Conservation (phyloP, 2,113 vertebrate genomes). For the Climacteris rufus region DNA sequence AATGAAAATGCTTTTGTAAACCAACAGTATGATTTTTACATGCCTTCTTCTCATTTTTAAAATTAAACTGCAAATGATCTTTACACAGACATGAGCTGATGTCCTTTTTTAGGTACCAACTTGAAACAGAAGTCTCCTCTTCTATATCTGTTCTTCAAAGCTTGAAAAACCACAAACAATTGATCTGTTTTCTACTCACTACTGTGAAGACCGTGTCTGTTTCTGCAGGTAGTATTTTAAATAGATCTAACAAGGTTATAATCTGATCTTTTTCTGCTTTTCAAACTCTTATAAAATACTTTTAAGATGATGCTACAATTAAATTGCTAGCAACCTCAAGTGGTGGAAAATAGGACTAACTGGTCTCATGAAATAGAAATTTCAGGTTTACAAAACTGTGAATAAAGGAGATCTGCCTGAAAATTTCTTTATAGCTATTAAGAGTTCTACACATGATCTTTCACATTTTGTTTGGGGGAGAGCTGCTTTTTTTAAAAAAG, state of each 20-base stretch:
- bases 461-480: not conserved
- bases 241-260: not conserved
- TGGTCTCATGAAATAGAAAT: not conserved
- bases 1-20: not conserved
- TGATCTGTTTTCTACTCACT: not conserved
- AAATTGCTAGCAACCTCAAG: not conserved
- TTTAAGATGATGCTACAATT: not conserved
- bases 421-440: not conserved
- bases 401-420: not conserved
- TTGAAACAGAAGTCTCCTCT: not conserved
- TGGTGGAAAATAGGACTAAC: not conserved
- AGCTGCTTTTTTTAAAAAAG: not conserved
- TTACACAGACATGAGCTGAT: not conserved
- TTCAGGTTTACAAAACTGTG: not conserved
- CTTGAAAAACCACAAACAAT: not conserved
- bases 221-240: not conserved
- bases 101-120: not conserved
- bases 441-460: not conserved
- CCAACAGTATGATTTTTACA: not conserved
- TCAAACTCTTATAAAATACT: not conserved
- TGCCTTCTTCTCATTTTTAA: not conserved
- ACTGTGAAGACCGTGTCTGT: not conserved
- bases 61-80: not conserved
- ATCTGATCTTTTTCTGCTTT: not conserved
- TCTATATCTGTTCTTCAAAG: not conserved